Percentiles rank a stretch among this genome's conserved stretches.
These are phyloP conservation scores for Zaprionus nigranus DNA, from an alignment of 1,140 invertebrate species.

Conservation along the genomic window DNA sequence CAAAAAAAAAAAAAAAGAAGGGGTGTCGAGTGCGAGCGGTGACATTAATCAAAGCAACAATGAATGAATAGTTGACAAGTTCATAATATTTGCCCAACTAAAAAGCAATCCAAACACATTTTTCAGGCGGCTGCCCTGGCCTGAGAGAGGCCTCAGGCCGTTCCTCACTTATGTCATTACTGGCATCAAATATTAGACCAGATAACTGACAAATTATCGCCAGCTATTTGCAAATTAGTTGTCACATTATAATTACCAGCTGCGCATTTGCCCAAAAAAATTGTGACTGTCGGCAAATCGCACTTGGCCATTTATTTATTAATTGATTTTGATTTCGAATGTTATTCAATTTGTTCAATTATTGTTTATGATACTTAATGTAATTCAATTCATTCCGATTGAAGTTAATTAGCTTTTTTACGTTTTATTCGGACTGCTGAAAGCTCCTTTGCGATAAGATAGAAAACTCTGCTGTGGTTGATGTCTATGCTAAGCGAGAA, in stretches of 20 bases:
- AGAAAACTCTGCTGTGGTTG: background rate
- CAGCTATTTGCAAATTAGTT: constrained; percentile 28
- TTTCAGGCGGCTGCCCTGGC: no score
- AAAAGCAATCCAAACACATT: constrained; percentile 32
- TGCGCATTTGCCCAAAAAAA: background rate
- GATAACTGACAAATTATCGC: constrained; percentile 45
- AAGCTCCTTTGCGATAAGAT: background rate
- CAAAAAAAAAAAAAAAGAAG: background rate
- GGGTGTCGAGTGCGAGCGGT: background rate
- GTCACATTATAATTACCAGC: constrained; percentile 7
- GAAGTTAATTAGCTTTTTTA: background rate
- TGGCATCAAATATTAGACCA: constrained; percentile 35
- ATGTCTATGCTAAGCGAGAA: background rate
- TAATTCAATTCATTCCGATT: background rate
- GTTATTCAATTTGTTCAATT: constrained; percentile 1
- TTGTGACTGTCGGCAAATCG: background rate
- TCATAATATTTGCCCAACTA: constrained; percentile 36
- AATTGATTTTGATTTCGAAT: constrained; percentile 1
- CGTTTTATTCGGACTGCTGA: background rate
- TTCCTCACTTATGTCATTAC: constrained; percentile 23
- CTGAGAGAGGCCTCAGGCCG: background rate
- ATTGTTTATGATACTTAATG: background rate
- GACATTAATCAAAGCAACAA: constrained; percentile 32
- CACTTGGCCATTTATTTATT: background rate
- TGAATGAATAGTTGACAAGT: constrained; percentile 4